Percentiles rank a stretch among this genome's conserved stretches.
phyloP scores from a whole-genome alignment of 2,797 vertebrate genomes.

The Falco peregrinus region DNA sequence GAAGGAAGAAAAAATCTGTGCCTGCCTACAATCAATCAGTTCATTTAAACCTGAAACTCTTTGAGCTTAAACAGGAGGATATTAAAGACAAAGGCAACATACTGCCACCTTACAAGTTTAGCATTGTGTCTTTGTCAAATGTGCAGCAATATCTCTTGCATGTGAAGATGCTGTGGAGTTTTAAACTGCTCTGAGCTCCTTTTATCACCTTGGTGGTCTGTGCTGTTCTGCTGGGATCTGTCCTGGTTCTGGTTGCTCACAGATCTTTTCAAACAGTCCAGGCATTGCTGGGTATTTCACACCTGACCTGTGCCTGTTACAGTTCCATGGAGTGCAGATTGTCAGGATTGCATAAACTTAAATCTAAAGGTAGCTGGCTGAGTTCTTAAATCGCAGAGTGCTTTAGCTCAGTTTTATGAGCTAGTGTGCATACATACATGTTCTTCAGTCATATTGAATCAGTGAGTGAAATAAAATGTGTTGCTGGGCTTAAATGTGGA shows the following conservation, averaged over 20 bases:
- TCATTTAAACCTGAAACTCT: neutral
- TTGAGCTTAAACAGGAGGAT: neutral
- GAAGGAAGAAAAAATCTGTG: neutral
- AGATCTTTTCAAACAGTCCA: neutral
- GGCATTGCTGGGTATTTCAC: neutral
- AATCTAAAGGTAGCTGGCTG: neutral
- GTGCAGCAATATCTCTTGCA: neutral
- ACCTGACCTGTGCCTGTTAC: neutral
- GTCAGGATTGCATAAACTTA: neutral
- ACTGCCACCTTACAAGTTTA: neutral
- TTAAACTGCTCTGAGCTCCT: neutral
- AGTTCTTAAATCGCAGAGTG: neutral
- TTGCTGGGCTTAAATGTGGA: neutral
- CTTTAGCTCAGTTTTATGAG: neutral
- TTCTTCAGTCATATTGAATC: neutral
- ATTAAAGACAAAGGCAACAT: neutral
- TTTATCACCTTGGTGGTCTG: neutral
- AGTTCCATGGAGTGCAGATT: neutral
- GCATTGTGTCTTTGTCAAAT: neutral
- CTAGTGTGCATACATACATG: neutral
- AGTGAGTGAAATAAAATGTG: neutral
- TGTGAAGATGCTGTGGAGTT: neutral
- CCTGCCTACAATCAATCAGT: neutral
- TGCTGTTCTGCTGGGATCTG: neutral
- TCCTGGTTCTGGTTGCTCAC: neutral